A percentile compares a stretch with the other conserved stretches of the same genome.
phyloP scores from a whole-genome alignment of 2,113 vertebrate genomes.

The human (Homo sapiens) region GRCh38 chr1:207907501-207908000 shows the following conservation, averaged over 20 bases:
- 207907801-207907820: constrained; percentile 45
- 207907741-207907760: background rate
- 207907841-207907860: constrained; percentile 38
- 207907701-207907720: background rate
- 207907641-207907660: background rate
- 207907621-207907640: background rate
- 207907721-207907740: background rate
- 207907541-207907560: background rate
- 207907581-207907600: constrained; percentile 8
- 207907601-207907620: constrained; percentile 20
- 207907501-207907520: background rate
- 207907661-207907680: background rate
- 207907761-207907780: background rate
- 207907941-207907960: constrained; percentile 11
- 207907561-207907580: constrained; percentile 36
- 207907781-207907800: constrained; percentile 52
- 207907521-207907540: background rate
- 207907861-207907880: constrained; percentile 19
- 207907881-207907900: background rate
- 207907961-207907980: background rate
- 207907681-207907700: background rate
- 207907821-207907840: constrained; percentile 38
- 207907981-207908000: background rate
- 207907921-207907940: background rate
- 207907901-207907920: background rate